Conservation (phyloP, 2,888 invertebrate species). For the Marronus borbonicus region DNA sequence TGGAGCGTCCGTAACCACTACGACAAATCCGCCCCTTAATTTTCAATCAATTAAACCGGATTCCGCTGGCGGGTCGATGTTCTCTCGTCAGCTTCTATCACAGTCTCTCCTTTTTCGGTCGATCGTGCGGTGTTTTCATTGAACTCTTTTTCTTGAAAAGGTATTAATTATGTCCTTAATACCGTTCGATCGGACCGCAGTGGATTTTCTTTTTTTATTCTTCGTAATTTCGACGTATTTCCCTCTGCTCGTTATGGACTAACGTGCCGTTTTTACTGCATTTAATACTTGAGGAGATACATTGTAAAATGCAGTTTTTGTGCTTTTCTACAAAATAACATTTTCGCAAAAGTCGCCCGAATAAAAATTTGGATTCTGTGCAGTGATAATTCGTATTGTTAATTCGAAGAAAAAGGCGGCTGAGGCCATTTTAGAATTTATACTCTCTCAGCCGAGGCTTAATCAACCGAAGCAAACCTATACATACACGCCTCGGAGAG, state of each 20-base stretch:
- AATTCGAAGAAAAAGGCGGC: not conserved
- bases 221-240: not conserved
- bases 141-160: conserved; percentile 39
- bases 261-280: no score
- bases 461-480: not conserved
- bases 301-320: no score
- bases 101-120: not conserved
- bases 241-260: not conserved
- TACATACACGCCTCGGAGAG: not conserved
- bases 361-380: no score
- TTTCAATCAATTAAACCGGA: conserved; percentile 41
- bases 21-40: conserved; percentile 33
- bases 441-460: not conserved
- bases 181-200: conserved; percentile 21
- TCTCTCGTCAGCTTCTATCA: conserved; percentile 23
- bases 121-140: not conserved
- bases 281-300: no score
- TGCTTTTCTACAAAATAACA: no score
- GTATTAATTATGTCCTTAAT: conserved; percentile 30
- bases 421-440: not conserved
- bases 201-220: not conserved
- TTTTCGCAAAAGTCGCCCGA: no score
- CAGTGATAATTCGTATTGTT: no score
- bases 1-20: not conserved
- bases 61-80: conserved; percentile 24